phyloP scores from a whole-genome alignment of 2,113 vertebrate species.

The Heterochromis multidens region DNA sequence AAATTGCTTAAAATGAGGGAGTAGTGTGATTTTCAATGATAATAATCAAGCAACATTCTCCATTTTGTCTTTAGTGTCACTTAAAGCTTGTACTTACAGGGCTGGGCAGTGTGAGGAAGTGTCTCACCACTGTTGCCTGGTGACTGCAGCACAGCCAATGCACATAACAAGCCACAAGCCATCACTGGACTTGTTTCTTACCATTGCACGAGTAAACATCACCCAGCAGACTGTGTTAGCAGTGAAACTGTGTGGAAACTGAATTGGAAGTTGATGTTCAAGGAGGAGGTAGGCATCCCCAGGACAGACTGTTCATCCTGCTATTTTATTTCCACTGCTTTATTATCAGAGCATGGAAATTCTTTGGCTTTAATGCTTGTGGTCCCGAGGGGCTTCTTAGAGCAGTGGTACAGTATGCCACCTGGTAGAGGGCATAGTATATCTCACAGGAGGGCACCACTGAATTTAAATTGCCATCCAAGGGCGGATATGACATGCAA shows the following conservation, averaged over 20 bases:
- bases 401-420: background rate
- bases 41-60: background rate
- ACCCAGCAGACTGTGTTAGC: background rate
- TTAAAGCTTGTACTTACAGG: background rate
- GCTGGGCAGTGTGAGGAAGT: background rate
- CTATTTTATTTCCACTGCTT: background rate
- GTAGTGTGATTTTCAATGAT: background rate
- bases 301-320: background rate
- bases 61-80: slow-evolving; percentile 3
- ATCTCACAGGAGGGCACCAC: background rate
- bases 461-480: background rate
- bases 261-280: background rate
- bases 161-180: slow-evolving; percentile 1
- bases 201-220: background rate
- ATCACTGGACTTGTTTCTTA: background rate
- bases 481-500: background rate
- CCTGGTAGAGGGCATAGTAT: background rate
- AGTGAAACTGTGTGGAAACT: background rate
- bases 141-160: slow-evolving; percentile 26
- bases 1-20: background rate
- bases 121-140: slow-evolving; percentile 37
- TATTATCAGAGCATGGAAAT: slow-evolving; percentile 20
- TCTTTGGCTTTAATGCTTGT: slow-evolving; percentile 5
- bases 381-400: background rate
- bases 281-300: background rate